Conservation (phyloP, 2,113 vertebrate species). For the Podarcis raffonei region DNA sequence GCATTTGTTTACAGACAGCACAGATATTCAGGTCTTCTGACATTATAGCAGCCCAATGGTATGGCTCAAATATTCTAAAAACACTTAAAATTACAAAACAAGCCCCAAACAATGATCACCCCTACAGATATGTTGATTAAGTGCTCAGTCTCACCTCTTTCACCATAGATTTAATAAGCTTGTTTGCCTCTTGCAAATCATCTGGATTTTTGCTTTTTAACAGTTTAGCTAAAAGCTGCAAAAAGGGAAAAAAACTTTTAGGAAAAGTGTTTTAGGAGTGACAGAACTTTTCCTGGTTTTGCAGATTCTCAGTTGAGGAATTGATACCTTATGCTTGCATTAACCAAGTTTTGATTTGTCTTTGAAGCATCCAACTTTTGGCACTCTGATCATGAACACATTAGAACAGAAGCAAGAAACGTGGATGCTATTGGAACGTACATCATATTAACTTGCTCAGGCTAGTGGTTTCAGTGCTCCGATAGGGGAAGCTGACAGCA, state of each 20-base stretch:
- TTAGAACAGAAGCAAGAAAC: background rate
- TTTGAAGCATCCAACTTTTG: background rate
- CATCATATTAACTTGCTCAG: background rate
- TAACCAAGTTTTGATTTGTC: background rate
- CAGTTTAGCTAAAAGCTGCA: constrained; percentile 88
- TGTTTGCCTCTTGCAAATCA: constrained; percentile 94
- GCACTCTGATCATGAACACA: background rate
- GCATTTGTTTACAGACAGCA: background rate
- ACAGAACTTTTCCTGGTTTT: background rate
- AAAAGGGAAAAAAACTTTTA: constrained; percentile 30
- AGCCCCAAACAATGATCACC: background rate
- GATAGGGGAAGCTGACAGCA: background rate
- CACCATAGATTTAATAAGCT: constrained; percentile 96
- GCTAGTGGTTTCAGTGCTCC: background rate
- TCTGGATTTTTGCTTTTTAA: constrained; percentile 96
- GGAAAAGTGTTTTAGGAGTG: constrained; percentile 5
- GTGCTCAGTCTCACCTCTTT: constrained; percentile 87
- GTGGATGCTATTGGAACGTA: background rate
- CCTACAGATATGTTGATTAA: background rate
- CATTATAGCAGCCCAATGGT: background rate
- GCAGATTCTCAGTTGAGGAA: background rate
- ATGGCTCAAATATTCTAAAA: background rate
- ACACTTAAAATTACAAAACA: constrained; percentile 14
- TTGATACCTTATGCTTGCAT: background rate
- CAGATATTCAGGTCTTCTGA: background rate